Evolutionary conservation across 64 coral and sea anemone genomes (phyloP), one percentile per base, ranked within the genome.

Genomic region (Pocillopora verrucosa): DNA sequence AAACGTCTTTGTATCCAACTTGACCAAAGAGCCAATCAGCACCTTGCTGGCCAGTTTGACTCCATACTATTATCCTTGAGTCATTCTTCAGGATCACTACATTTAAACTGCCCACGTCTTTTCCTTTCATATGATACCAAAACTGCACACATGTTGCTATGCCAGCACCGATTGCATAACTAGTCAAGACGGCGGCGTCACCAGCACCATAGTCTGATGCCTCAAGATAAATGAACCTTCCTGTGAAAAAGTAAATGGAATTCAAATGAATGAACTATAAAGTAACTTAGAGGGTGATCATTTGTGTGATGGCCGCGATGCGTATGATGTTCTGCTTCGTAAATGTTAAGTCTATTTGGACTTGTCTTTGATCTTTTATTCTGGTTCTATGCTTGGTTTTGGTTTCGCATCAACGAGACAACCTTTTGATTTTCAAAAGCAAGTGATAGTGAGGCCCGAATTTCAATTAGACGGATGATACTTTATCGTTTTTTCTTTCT

Each of bases 61-160:
- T 61, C 90, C 90, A 92, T 14, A 92, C 12, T 37, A 86, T 37
- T 16, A 25, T 91, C 5, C 25, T 60, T 35, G 37, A 65, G 36
- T 75, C 61, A 65, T 92, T 92, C 0, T 17, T 61, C 36, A 58
- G 65, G 10, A 59, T 78, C 20, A 86, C 86, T 25, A 92, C 67
- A 19, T 92, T 92, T 10, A 92, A 37, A 34, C 59, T 86, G 11
- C 90, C 90, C 16, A 84, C 87, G 2, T 92, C 73, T 9, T 56
- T 34, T 59, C 90, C 90, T 74, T 79, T 87, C 90, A 92, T 92
- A 38, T 92, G 90, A 76, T 92, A 92, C 90, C 90, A 92, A 64
- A 92, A 92, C 81, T 87, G 90, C 9, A 92, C 41, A 72, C 90
- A 92, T 3, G 75, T 61, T 26, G 90, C 2, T 37, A 73, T 73